A percentile compares a stretch with the other conserved stretches of the same genome.
These are phyloP conservation scores for Dicranocentrus wangi DNA, from an alignment of 2,888 invertebrate species.

Conservation along the genomic window DNA sequence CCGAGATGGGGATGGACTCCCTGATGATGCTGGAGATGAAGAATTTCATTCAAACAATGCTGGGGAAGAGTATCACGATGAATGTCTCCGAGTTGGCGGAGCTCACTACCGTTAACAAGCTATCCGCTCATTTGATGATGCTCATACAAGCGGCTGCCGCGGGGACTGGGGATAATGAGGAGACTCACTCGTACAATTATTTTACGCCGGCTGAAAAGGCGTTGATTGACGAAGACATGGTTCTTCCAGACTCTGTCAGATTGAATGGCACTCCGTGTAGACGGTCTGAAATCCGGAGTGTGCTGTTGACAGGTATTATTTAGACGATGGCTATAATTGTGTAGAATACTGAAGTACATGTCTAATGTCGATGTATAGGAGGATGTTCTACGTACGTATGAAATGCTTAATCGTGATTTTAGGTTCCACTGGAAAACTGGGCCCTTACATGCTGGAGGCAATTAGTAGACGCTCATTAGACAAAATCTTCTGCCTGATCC, in stretches of 20 bases:
- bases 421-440: conserved; percentile 65
- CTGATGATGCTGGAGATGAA: conserved; percentile 67
- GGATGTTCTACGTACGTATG: too few species aligned
- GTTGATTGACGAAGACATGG: conserved; percentile 53
- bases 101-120: conserved; percentile 48
- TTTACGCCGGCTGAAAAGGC: conserved; percentile 26
- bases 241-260: conserved; percentile 56
- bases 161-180: conserved; percentile 24
- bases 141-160: conserved; percentile 41
- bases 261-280: conserved; percentile 1
- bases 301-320: conserved; percentile 67
- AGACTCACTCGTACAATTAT: conserved; percentile 26
- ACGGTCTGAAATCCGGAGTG: conserved; percentile 51
- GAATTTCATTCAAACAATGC: conserved; percentile 62
- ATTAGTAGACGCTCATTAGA: conserved; percentile 32
- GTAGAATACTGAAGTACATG: background rate
- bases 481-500: conserved; percentile 61
- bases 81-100: conserved; percentile 57
- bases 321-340: too few species aligned
- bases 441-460: conserved; percentile 57
- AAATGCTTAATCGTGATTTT: too few species aligned
- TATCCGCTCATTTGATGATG: conserved; percentile 47
- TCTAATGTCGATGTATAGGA: too few species aligned
- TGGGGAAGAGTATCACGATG: conserved; percentile 62
- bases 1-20: conserved; percentile 62